These are phyloP conservation scores for Xiphophorus couchianus DNA, from an alignment of 2,113 vertebrate genomes.

Conservation along the genomic window DNA sequence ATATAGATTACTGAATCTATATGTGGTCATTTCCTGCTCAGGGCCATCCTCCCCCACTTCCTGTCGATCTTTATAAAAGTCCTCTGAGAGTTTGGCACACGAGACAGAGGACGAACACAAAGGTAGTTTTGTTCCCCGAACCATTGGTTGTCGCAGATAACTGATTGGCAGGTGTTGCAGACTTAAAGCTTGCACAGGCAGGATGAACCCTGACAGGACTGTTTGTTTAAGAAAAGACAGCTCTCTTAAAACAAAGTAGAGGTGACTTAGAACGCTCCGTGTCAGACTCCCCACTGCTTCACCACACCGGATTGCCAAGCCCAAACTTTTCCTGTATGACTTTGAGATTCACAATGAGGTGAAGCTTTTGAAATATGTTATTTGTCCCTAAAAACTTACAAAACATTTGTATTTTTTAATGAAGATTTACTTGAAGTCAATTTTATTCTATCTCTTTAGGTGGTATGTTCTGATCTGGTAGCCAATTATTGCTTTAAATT, in stretches of 20 bases:
- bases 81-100: conserved; percentile 79
- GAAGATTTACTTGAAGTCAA: neutral
- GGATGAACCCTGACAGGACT: conserved; percentile 60
- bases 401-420: neutral
- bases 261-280: conserved; percentile 41
- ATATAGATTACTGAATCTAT: conserved; percentile 79
- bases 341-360: conserved; percentile 30
- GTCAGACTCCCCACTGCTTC: conserved; percentile 43
- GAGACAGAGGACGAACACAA: conserved; percentile 76
- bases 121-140: conserved; percentile 82
- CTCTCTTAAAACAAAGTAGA: conserved; percentile 71
- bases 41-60: conserved; percentile 83
- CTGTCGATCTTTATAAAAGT: conserved; percentile 86
- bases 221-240: conserved; percentile 77
- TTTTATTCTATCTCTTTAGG: neutral
- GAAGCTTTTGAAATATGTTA: neutral
- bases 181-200: conserved; percentile 64
- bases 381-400: neutral
- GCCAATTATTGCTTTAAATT: too few species aligned
- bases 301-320: conserved; percentile 24
- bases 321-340: conserved; percentile 32
- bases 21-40: conserved; percentile 81
- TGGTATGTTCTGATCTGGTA: neutral
- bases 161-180: conserved; percentile 81
- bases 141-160: conserved; percentile 70